Conservation (phyloP, 2,888 invertebrate species). For the Eustalomyia histrio region DNA sequence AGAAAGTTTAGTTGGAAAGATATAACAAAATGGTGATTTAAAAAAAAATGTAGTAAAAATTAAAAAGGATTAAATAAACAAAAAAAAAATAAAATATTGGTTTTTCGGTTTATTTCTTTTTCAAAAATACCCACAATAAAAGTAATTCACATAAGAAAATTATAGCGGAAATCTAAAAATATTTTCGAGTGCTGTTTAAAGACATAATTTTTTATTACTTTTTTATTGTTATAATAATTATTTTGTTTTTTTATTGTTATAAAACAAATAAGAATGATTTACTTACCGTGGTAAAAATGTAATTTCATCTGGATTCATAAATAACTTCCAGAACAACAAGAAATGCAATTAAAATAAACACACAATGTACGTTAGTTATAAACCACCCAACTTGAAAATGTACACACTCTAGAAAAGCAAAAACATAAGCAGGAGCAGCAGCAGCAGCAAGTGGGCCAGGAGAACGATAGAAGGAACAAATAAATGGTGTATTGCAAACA, state of each 20-base stretch:
- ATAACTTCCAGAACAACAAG: slow-evolving; percentile 56
- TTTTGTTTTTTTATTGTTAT: slow-evolving; percentile 24
- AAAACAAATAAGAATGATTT: slow-evolving; percentile 8
- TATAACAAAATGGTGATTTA: too few relatives aligned
- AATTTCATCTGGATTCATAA: slow-evolving; percentile 75
- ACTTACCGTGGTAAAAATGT: slow-evolving; percentile 75
- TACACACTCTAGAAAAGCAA: slow-evolving; percentile 12
- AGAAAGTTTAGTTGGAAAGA: too few relatives aligned
- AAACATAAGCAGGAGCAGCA: not conserved
- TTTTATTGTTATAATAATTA: slow-evolving; percentile 22
- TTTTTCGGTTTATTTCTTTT: too few relatives aligned
- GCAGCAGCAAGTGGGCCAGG: not conserved
- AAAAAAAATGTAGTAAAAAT: too few relatives aligned
- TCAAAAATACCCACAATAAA: too few relatives aligned
- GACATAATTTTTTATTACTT: too few relatives aligned
- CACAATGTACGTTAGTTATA: slow-evolving; percentile 1
- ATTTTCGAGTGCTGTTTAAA: too few relatives aligned
- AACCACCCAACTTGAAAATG: slow-evolving; percentile 11
- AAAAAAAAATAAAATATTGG: too few relatives aligned
- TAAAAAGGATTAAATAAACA: too few relatives aligned
- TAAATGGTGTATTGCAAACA: slow-evolving; percentile 10
- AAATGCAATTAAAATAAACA: slow-evolving; percentile 55
- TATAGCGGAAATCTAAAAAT: too few relatives aligned
- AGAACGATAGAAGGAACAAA: slow-evolving; percentile 8
- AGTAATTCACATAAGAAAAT: too few relatives aligned